Evolutionary conservation across 2,888 invertebrate genomes (phyloP), one percentile per base, ranked within the genome.

Genomic region (Dascillus cervinus): DNA sequence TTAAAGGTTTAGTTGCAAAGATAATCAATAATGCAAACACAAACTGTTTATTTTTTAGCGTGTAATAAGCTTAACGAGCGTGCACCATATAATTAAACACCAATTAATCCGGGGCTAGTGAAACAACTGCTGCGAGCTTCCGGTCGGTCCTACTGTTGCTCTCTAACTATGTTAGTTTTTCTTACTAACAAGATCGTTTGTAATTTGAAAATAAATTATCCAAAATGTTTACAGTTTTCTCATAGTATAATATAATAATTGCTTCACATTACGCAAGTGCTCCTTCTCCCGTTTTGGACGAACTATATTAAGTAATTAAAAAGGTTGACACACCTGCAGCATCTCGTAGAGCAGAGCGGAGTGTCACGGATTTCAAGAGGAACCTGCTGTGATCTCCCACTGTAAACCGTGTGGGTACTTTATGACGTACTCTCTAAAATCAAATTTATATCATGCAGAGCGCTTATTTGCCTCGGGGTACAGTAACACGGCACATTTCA

Each of bases 11-110:
- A n/a, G n/a, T n/a, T n/a, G n/a, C n/a, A n/a, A n/a, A n/a, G n/a
- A n/a, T n/a, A n/a, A n/a, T n/a, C n/a, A n/a, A n/a, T n/a, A n/a
- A n/a, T n/a, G n/a, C n/a, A n/a, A n/a, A n/a, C n/a, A n/a, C n/a
- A n/a, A n/a, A n/a, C 22, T 28, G 34, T 25, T 25, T 29, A 34
- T 28, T 38, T 32, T 38, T 34, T 36, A 28, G 24, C 14, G 12
- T 39, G 36, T 34, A 34, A 21, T 24, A 32, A 41, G 40, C 31
- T 32, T 33, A 40, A 40, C 40, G 24, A 40, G 35, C 26, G 34
- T 37, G 38, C 36, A 43, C 36, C 44, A 38, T 44, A 41, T 44
- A 44, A 44, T 44, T 44, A 44, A 43, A 43, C 40, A 44, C 30
- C 40, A 43, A 44, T 44, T 44, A 44, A 44, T 44, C 32, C 42